Evolutionary conservation across 2,113 vertebrate species (phyloP), one percentile per base, ranked within the genome.

Genomic region (Melanocharis versteri): DNA sequence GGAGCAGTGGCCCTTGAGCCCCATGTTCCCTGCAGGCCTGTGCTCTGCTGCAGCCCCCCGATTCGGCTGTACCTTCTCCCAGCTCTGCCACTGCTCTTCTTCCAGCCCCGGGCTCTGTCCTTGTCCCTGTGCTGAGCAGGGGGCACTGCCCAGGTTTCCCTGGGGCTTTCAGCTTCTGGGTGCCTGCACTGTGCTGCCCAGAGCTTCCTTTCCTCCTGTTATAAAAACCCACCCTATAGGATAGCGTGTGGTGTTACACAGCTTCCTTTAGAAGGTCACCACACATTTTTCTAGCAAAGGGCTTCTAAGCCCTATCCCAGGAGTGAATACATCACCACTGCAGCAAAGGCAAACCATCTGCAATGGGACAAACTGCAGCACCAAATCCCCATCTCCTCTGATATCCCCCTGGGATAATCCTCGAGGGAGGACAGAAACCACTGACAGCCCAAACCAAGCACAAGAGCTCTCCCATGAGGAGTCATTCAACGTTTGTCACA

Each of bases 191-290:
- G 0, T 2, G 0, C 58, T 61, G 50, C 28, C 61, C 51, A 54
- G 15, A 15, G 15, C 22, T 37, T 50, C 24, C 58, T 5, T 8
- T 42, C 16, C 44, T 45, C 24, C 47, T 26, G 4, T 3, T 44
- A 15, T 1, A 30, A 22, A 54, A 23, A 20, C 44, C 1, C 21
- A 6, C 2, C 0, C 47, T 42, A 23, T 0, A 33, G 65, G 31
- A 33, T 30, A 68, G 31, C 1, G 3, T 10, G 2, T 3, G 47
- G 33, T 5, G 9, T n/a, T 10, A 37, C 58, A 10, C 3, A 28
- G 23, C 0, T 56, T 19, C 45, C 27, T 51, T 73, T 9, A 21
- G 24, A 57, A 42, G 12, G 12, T 24, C 30, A 33, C 33, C 10
- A 54, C 35, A 35, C 7, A 2, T 30, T 65, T 82, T 70, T 57